Base-by-base conservation (phyloP, 2,797 vertebrate genomes). In the Erpetoichthys calabaricus region DNA sequence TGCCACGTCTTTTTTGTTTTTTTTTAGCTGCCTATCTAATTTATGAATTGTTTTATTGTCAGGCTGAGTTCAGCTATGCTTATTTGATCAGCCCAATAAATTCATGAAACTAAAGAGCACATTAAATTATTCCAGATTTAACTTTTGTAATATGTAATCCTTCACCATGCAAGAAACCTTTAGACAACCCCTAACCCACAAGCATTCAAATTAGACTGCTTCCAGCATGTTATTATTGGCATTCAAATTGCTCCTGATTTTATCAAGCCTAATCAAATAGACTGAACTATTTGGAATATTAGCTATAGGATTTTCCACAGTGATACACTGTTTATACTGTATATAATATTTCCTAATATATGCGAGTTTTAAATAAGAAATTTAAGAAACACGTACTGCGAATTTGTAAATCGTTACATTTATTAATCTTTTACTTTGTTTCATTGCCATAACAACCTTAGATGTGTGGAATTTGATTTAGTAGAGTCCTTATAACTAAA, bases 191-290 rank as follows among this genome's bases (percentile, higher is more conserved):
- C 67, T 46, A 67, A 67, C 70, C 63, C 71, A 67, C 70, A 66
- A 69, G 64, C 72, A 68, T 73, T 76, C 70, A 64, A 74, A 77
- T 77, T 75, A 76, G 70, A 70, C 56, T 69, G 65, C 69, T 70
- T 64, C 69, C 66, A 63, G 72, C 57, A 0, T 81, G 82, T 87
- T 83, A 67, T 75, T 73, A 68, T 81, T 89, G 85, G 86, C 84
- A 82, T 72, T 44, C 70, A 75, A 67, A 75, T 70, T 70, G 63
- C 74, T 70, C 73, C 62, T 66, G 86, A 91, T 85, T 69, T 67
- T 84, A 89, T 88, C 88, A 67, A 69, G 71, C 62, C 47, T 86
- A 88, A 89, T 83, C 81, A 83, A 89, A 89, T 87, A 81, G 59
- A 72, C 75, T 59, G 77, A 73, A 78, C 64, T 62, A 65, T 68